A percentile compares a stretch with the other conserved stretches of the same genome.
These are phyloP conservation scores for Micropoecilia bifurca DNA, from an alignment of 2,797 vertebrate species.

Conservation along the genomic window DNA sequence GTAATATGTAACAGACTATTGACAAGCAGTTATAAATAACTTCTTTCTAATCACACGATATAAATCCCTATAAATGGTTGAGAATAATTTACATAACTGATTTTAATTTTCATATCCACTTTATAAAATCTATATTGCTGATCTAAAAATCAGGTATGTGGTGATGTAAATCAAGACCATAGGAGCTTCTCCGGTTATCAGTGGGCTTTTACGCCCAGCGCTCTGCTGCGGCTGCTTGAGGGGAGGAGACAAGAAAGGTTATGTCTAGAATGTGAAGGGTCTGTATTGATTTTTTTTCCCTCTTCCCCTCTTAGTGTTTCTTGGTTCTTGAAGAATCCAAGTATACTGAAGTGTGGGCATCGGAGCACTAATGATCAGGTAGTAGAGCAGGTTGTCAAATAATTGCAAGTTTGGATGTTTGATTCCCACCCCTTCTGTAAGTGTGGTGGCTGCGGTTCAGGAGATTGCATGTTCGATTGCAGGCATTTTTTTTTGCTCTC, in stretches of 20 bases:
- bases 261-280: neutral
- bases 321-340: slow-evolving; percentile 2
- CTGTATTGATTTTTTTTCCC: neutral
- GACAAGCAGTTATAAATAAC: neutral
- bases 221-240: neutral
- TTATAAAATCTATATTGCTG: neutral
- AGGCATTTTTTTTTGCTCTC: neutral
- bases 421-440: neutral
- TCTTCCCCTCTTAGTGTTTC: neutral
- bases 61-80: neutral
- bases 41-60: neutral
- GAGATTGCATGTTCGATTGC: slow-evolving; percentile 1
- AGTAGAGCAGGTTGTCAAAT: slow-evolving; percentile 4
- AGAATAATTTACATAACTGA: neutral
- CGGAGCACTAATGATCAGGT: neutral
- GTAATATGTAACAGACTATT: neutral
- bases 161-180: neutral
- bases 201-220: neutral
- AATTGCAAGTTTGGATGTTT: slow-evolving; percentile 2
- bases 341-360: neutral
- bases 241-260: neutral
- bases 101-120: neutral
- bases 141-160: neutral
- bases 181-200: neutral
- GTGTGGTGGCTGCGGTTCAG: neutral